A percentile compares a stretch with the other conserved stretches of the same genome.
Evolutionary conservation across 2,888 invertebrate genomes (phyloP).

Genomic region (Caenorhabditis sp.): DNA sequence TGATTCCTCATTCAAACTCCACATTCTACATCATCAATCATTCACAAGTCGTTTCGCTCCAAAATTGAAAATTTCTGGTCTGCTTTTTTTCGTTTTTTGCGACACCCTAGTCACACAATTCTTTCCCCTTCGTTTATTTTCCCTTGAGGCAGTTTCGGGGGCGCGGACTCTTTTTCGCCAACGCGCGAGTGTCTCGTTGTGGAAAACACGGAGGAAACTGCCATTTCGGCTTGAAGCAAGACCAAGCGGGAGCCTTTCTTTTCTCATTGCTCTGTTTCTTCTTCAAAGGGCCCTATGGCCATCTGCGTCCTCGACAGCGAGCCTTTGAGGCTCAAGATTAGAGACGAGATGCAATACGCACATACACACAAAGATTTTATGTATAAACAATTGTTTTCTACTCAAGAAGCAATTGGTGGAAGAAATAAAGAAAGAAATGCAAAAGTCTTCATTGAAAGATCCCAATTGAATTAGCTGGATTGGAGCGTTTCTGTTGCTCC

Average conservation of each 20-base stretch:
- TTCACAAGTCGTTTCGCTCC: constrained; percentile 17
- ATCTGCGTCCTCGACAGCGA: constrained; percentile 19
- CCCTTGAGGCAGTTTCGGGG: constrained; percentile 45
- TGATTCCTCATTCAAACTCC: background rate
- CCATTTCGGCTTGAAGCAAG: constrained; percentile 33
- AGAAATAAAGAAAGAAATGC: background rate
- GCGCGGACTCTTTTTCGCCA: constrained; percentile 25
- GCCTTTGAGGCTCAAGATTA: constrained; percentile 34
- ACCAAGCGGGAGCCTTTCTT: too few species aligned
- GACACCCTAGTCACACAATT: constrained; percentile 30
- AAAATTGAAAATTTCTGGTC: constrained; percentile 36
- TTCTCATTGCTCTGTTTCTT: constrained; percentile 1
- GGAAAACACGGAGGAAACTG: constrained; percentile 40
- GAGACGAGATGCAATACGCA: constrained; percentile 28
- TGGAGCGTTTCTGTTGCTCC: background rate
- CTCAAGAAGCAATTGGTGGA: background rate
- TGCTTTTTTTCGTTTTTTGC: constrained; percentile 21
- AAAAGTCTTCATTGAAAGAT: background rate
- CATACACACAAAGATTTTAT: constrained; percentile 35
- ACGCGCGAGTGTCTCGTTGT: constrained; percentile 19
- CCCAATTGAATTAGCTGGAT: constrained; percentile 26
- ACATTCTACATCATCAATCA: constrained; percentile 26
- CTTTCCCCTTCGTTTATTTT: constrained; percentile 51
- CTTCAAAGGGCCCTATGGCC: constrained; percentile 3
- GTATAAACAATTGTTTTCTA: constrained; percentile 53